Evolutionary conservation across 2,888 invertebrate species (phyloP).

Genomic region (Meganola albula): DNA sequence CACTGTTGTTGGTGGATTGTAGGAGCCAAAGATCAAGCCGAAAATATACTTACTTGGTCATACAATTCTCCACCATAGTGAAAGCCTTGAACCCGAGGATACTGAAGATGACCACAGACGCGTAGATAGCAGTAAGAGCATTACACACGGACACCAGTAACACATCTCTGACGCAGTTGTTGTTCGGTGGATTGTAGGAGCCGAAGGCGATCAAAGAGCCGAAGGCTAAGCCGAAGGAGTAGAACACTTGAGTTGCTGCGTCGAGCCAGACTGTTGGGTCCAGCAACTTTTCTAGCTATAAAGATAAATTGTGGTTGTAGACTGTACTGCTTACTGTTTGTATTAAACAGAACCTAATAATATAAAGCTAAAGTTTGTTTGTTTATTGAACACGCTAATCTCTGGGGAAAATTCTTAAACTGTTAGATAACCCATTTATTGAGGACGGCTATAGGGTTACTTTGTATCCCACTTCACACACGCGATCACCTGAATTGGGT

Average conservation of each 20-base stretch:
- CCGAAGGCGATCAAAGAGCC: constrained; percentile 97
- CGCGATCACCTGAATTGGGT: no score
- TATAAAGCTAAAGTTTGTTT: no score
- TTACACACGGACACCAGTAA: constrained; percentile 94
- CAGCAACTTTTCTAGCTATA: constrained; percentile 89
- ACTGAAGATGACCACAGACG: constrained; percentile 95
- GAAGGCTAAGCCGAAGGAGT: constrained; percentile 96
- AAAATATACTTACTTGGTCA: constrained; percentile 64
- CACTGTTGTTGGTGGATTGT: constrained; percentile 97
- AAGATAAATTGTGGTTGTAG: no score
- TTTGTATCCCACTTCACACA: no score
- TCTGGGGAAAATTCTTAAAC: no score
- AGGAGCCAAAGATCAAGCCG: constrained; percentile 86
- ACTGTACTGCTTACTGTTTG: no score
- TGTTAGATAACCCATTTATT: no score
- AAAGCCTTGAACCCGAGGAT: constrained; percentile 98
- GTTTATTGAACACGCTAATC: no score
- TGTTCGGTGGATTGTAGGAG: constrained; percentile 95
- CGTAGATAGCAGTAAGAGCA: constrained; percentile 95
- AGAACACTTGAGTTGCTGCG: constrained; percentile 98
- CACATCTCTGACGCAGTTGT: constrained; percentile 96
- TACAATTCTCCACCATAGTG: constrained; percentile 90
- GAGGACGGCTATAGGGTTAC: no score
- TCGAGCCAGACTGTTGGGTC: constrained; percentile 96
- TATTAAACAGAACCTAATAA: no score